These are phyloP conservation scores for Alethe diademata DNA, from an alignment of 2,113 vertebrate species.

Conservation along the genomic window DNA sequence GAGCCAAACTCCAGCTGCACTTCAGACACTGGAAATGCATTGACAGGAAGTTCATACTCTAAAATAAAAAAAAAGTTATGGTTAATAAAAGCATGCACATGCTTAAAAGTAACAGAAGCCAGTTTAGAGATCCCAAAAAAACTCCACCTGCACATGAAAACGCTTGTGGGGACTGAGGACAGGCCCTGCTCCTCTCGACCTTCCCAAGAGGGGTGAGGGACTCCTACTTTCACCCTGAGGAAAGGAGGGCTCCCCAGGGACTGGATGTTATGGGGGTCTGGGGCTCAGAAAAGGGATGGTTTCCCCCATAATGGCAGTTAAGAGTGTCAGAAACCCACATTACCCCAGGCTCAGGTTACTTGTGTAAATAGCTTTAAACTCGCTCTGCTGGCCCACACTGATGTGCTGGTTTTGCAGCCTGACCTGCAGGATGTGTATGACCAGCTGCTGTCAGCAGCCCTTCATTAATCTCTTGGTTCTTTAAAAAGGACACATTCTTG, in stretches of 20 bases:
- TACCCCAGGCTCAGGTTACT: neutral
- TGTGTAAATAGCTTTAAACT: neutral
- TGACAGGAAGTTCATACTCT: neutral
- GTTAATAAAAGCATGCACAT: neutral
- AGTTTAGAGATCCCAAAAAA: neutral
- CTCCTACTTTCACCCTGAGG: neutral
- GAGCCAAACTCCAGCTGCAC: neutral
- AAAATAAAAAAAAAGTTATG: neutral
- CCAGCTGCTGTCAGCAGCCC: neutral
- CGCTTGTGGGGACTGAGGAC: neutral
- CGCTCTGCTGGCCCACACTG: neutral
- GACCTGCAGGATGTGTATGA: neutral
- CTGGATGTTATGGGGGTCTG: fast-evolving
- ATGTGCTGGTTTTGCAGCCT: neutral
- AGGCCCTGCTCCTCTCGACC: neutral
- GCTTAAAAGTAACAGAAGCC: neutral
- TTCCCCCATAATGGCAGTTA: neutral
- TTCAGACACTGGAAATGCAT: neutral
- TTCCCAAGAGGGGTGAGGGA: neutral
- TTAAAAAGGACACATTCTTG: fast-evolving
- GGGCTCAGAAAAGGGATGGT: neutral
- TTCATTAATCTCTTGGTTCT: neutral
- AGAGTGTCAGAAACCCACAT: neutral
- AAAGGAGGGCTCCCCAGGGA: neutral
- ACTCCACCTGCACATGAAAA: neutral